Evolutionary conservation across 2,888 invertebrate species (phyloP).

Genomic region (Therioaphis trifolii): DNA sequence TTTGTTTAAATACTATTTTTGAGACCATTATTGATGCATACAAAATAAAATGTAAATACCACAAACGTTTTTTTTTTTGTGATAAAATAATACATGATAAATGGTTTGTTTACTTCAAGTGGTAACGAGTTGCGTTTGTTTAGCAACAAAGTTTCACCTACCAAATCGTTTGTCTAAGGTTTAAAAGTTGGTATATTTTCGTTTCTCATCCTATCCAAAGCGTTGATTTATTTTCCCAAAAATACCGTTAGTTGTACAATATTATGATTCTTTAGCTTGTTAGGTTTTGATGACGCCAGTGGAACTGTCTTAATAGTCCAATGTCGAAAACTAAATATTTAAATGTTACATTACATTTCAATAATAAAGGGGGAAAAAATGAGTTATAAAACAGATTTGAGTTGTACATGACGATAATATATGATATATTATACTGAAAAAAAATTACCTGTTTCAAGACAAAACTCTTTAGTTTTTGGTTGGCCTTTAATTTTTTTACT

Average conservation of each 20-base stretch:
- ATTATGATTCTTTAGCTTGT: background rate
- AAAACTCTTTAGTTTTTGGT: no score
- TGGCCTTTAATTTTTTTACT: no score
- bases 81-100: no score
- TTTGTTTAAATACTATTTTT: no score
- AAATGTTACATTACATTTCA: constrained; percentile 12
- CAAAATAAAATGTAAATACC: no score
- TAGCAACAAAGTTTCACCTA: background rate
- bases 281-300: background rate
- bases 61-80: no score
- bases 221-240: background rate
- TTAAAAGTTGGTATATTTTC: background rate
- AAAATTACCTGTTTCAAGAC: no score
- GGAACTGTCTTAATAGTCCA: background rate
- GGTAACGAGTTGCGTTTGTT: background rate
- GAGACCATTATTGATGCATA: no score
- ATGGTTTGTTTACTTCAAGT: background rate
- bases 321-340: background rate
- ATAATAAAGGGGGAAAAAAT: background rate
- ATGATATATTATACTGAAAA: no score
- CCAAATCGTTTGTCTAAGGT: background rate
- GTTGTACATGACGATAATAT: no score
- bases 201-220: background rate
- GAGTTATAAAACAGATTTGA: no score
- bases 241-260: background rate